Base-by-base conservation (phyloP, 2,888 invertebrate species). In the Trachelus tabidus region DNA sequence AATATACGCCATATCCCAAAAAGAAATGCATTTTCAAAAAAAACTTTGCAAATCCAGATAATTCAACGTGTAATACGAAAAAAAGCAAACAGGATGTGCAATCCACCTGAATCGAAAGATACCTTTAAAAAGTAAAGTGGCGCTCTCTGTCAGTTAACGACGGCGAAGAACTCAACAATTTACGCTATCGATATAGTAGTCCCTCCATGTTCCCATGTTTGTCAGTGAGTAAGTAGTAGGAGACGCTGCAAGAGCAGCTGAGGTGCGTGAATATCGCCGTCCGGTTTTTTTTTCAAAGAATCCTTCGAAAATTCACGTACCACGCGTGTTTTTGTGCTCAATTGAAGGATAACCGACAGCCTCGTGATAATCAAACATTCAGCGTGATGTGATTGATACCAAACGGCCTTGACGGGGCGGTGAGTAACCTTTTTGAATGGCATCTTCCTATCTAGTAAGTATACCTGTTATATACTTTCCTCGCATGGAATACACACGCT, bases 381-480 rank as follows among this genome's bases (percentile, higher is more conserved):
- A 33, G 33, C 71, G 31, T 71, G 23, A 71, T 71, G 68, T 40
- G 68, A 74, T 34, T 37, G 37, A 35, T 68, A 68, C 73, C 76
- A 69, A 68, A 82, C 85, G 87, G 86, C 89, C 88, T 89, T 89
- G 87, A 83, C 79, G 83, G 82, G 83, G 84, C 87, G 89, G 89
- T 89, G 90, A 89, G 90, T 88, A 89, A 89, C 89, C 89, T 84
- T 87, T 84, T 84, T 81, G 83, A 85, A 84, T 83, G 81, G 83
- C 82, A 84, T 82, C 81, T 80, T 76, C 68, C 68, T 68, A 73
- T 79, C 75, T 73, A 79, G 79, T 77, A 76, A 56, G 75, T 73
- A 73, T 76, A 76, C 75, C 74, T 74, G 75, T 12, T 71, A 31
- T 34, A 34, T 33, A 71, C 23, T 6, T 34, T 31, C 31, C 71